These are phyloP conservation scores for Caranx ignobilis DNA, from an alignment of 2,113 vertebrate species.

Conservation along the genomic window DNA sequence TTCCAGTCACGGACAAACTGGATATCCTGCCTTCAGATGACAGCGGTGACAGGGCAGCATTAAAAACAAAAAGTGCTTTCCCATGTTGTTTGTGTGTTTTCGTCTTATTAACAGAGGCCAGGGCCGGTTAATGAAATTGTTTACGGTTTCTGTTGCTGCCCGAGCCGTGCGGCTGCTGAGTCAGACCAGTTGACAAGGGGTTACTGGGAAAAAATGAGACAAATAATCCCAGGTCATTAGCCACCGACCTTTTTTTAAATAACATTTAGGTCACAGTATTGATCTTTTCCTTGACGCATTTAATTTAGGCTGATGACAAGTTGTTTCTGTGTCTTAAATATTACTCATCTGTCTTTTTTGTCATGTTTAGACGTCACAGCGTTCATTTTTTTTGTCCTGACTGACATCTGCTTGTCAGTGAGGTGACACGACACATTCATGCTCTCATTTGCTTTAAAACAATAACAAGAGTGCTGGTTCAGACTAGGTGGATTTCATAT, in stretches of 20 bases:
- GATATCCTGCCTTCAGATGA: constrained; percentile 68
- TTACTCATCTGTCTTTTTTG: neutral
- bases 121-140: constrained; percentile 83
- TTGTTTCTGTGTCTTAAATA: neutral
- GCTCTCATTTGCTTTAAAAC: neutral
- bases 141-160: constrained; percentile 73
- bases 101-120: constrained; percentile 74
- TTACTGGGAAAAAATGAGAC: constrained; percentile 40
- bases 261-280: neutral
- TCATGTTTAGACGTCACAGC: neutral
- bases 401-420: neutral
- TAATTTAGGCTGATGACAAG: neutral
- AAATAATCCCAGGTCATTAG: constrained; percentile 29
- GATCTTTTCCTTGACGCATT: neutral
- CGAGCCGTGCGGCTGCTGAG: constrained; percentile 53
- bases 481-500: neutral
- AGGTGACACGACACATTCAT: neutral
- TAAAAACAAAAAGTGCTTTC: constrained; percentile 70
- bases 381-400: neutral
- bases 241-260: constrained; percentile 7
- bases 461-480: neutral
- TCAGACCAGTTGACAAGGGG: constrained; percentile 47
- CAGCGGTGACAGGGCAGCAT: constrained; percentile 25
- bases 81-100: constrained; percentile 81
- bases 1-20: constrained; percentile 73